Evolutionary conservation across 2,797 vertebrate species (phyloP), one percentile per base, ranked within the genome.

Genomic region (Acrossocheilus fasciatus): DNA sequence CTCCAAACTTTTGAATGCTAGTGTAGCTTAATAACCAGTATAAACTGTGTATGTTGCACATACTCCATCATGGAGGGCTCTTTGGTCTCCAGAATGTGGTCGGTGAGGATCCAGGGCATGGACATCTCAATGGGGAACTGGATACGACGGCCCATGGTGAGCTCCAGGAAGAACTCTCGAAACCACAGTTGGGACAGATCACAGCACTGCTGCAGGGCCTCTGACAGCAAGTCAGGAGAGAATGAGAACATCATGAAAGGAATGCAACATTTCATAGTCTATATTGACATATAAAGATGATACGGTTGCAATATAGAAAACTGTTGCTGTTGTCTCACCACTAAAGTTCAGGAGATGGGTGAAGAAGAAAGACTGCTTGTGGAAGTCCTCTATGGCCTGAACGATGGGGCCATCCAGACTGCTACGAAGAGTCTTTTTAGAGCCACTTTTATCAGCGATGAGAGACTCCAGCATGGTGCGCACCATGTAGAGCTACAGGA

Each of bases 51-150:
- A 26, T 57, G 34, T 69, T n/a, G 74, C 14, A 81, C 90, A 96
- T 94, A 99, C 98, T 99, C 98, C 98, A 99, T 99, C 98, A 99
- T 99, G 3, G 98, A 99, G 0, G 97, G 96, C 89, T 99, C 98
- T 92, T 98, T 99, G 86, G 98, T 98, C 93, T 99, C 98, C 91
- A 99, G 93, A 90, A 99, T 99, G 93, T 99, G 98, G 91, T 99
- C 98, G 0, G 98, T 99, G 91, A 99, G 95, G 94, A 99, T 99
- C 98, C 98, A 99, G 52, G 98, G 98, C 98, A 99, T 98, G 80
- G 98, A 99, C 98, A 99, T 99, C 92, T 99, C 98, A 26, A 99
- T 99, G 83, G 98, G 98, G 92, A 99, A 99, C 91, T 99, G 98
- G 92, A 99, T 99, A 92, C 98, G 96, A 89, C 97, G 97, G 72